A percentile compares a stretch with the other conserved stretches of the same genome.
phyloP scores from a whole-genome alignment of 2,888 invertebrate species.

The Chalcosyrphus nemorum region DNA sequence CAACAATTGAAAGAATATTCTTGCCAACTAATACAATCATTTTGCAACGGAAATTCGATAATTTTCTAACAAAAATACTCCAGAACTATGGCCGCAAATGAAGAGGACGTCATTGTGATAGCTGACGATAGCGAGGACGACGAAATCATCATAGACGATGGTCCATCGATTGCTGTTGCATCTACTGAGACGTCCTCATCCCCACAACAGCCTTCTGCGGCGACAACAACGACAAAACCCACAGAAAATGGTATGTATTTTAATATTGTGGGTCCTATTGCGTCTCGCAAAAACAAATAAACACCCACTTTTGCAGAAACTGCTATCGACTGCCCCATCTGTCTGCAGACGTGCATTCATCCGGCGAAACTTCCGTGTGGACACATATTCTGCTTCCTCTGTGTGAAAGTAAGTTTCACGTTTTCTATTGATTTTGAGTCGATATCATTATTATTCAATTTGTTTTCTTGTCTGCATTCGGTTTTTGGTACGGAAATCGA shows the following conservation, averaged over 20 bases:
- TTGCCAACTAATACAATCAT: not conserved
- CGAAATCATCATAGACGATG: not conserved
- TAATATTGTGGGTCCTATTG: not conserved
- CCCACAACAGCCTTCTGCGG: too few relatives aligned
- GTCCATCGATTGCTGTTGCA: conserved; percentile 20
- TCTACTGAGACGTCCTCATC: too few relatives aligned
- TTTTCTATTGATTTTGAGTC: conserved; percentile 15
- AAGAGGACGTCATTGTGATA: conserved; percentile 53
- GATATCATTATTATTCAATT: not conserved
- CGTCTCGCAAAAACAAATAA: not conserved
- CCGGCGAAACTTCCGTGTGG: conserved; percentile 96
- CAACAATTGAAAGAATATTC: not conserved
- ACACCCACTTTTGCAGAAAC: conserved; percentile 16
- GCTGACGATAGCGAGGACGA: conserved; percentile 57
- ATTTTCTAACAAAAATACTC: not conserved
- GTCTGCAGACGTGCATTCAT: conserved; percentile 94
- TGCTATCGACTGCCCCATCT: conserved; percentile 92
- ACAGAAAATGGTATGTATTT: conserved; percentile 47
- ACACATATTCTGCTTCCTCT: conserved; percentile 98
- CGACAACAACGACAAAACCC: conserved; percentile 28
- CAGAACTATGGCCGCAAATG: conserved; percentile 62
- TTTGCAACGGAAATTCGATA: not conserved
- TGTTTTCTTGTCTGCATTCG: not conserved
- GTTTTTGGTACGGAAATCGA: too few relatives aligned
- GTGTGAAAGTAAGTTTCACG: conserved; percentile 88